Percentiles rank a stretch among this genome's conserved stretches.
Conservation (phyloP, 2,888 invertebrate genomes). For the Drosophila antonietae region DNA sequence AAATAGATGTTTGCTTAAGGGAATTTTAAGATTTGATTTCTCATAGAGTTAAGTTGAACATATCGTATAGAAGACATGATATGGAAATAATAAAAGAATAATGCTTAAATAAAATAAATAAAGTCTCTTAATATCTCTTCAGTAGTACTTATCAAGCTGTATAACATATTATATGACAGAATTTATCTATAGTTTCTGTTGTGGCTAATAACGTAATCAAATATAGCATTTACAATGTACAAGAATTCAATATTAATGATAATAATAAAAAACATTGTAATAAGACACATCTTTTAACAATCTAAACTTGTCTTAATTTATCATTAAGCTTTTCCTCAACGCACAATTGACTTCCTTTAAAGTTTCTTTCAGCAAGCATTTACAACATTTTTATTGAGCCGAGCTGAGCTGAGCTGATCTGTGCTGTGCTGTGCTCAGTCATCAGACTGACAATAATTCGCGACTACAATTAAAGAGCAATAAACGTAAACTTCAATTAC, state of each 20-base stretch:
- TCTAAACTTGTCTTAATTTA: slow-evolving; percentile 4
- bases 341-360: slow-evolving; percentile 28
- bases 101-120: too few relatives aligned
- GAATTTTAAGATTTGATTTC: background rate
- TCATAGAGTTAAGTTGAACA: too few relatives aligned
- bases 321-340: background rate
- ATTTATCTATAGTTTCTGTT: background rate
- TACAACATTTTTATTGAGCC: slow-evolving; percentile 25
- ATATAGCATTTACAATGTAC: background rate
- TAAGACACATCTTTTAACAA: background rate
- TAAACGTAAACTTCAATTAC: slow-evolving; percentile 71
- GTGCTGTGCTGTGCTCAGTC: slow-evolving; percentile 4
- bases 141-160: background rate
- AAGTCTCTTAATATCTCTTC: too few relatives aligned
- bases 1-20: background rate
- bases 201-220: background rate
- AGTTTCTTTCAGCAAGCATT: slow-evolving; percentile 8
- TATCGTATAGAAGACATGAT: too few relatives aligned
- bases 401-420: background rate
- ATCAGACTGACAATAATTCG: slow-evolving; percentile 26
- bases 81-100: too few relatives aligned
- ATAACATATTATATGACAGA: background rate
- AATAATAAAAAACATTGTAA: background rate
- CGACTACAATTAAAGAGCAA: slow-evolving; percentile 63
- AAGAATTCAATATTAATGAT: background rate